A percentile compares a stretch with the other conserved stretches of the same genome.
Evolutionary conservation across 2,113 vertebrate species (phyloP).

Genomic region (Cynoglossus semilaevis): DNA sequence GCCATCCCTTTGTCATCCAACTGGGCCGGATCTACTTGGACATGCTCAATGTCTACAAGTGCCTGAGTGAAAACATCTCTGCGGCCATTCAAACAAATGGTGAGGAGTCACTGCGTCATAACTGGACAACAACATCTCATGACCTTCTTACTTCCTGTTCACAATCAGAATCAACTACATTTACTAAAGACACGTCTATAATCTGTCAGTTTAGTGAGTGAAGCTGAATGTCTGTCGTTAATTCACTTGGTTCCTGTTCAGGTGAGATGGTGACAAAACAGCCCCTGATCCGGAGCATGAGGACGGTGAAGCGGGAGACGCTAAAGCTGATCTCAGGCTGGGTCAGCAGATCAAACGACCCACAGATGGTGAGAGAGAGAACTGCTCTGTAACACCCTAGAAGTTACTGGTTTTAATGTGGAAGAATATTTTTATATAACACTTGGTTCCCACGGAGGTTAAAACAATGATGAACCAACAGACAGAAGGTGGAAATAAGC

Average conservation of each 20-base stretch:
- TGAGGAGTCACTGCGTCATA: constrained; percentile 54
- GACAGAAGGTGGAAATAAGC: no score
- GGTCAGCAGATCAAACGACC: constrained; percentile 98
- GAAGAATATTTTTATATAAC: no score
- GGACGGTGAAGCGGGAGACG: constrained; percentile 98
- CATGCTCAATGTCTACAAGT: constrained; percentile 99
- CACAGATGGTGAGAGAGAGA: constrained; percentile 89
- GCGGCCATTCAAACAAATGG: constrained; percentile 98
- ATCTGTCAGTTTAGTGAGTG: no score
- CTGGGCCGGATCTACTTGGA: constrained; percentile 98
- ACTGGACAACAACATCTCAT: no score
- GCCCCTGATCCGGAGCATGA: constrained; percentile 97
- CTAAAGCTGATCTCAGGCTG: constrained; percentile 98
- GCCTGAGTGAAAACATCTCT: constrained; percentile 99
- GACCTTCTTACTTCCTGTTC: no score
- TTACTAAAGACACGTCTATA: no score
- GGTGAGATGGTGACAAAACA: constrained; percentile 99
- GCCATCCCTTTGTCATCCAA: constrained; percentile 98
- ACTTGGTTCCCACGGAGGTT: no score
- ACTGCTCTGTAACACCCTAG: no score
- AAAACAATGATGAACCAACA: no score
- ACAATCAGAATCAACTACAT: no score
- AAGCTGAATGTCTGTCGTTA: no score
- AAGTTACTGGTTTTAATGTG: no score
- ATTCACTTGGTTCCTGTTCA: constrained; percentile 68